Conservation (phyloP, 2,888 invertebrate genomes). For the Oxystoma pomonae region DNA sequence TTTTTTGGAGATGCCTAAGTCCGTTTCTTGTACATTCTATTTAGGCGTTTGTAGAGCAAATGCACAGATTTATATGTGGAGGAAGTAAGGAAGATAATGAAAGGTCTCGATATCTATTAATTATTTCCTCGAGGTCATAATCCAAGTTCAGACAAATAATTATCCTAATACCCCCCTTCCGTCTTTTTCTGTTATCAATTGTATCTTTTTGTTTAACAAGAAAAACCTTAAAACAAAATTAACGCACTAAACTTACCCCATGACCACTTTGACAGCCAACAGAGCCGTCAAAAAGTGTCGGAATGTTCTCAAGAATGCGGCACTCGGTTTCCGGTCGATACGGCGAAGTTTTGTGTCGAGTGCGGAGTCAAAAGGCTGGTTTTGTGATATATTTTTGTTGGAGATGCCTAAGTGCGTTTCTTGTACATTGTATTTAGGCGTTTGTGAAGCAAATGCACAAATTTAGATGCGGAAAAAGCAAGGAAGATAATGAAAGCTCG, state of each 20-base stretch:
- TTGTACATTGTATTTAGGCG: background rate
- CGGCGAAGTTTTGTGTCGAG: conserved; percentile 91
- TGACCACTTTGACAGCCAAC: background rate
- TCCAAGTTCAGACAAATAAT: too few species aligned
- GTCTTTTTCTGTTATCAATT: too few species aligned
- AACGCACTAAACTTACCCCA: conserved; percentile 36
- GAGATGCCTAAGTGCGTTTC: background rate
- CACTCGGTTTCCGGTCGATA: conserved; percentile 71
- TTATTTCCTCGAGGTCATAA: too few species aligned
- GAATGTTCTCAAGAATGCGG: conserved; percentile 95
- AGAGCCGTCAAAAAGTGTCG: conserved; percentile 50
- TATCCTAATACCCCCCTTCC: too few species aligned
- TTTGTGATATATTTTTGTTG: conserved; percentile 51
- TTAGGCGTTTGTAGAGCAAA: background rate
- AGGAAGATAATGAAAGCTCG: too few species aligned
- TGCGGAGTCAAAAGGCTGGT: conserved; percentile 79
- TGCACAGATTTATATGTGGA: too few species aligned
- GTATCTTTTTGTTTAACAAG: conserved; percentile 55
- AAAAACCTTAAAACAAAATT: conserved; percentile 48
- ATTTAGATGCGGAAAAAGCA: background rate
- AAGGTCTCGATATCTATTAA: too few species aligned
- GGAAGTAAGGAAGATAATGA: too few species aligned
- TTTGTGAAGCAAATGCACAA: too few species aligned
- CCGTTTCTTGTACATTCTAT: background rate
- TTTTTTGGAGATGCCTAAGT: too few species aligned